Evolutionary conservation across 2,888 invertebrate genomes (phyloP).

Genomic region (Mylabris sibirica): DNA sequence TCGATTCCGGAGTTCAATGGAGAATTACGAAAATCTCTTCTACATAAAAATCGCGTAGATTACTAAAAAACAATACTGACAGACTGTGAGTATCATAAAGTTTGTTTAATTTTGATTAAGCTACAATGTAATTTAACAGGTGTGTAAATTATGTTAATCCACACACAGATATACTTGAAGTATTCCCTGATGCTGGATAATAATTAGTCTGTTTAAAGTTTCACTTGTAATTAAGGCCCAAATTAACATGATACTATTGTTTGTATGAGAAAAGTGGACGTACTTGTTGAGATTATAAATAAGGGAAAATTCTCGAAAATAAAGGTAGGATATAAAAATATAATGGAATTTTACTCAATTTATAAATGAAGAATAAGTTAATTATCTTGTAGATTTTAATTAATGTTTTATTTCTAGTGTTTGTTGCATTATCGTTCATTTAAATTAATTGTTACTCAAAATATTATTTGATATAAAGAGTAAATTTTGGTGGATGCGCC

Average conservation of each 20-base stretch:
- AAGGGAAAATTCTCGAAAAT: too few relatives aligned
- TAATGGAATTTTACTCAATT: too few relatives aligned
- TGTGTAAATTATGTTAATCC: neutral
- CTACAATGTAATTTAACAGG: neutral
- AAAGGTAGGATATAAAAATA: too few relatives aligned
- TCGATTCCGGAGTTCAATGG: too few relatives aligned
- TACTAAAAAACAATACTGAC: neutral
- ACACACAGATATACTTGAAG: neutral
- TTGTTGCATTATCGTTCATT: too few relatives aligned
- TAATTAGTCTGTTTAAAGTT: neutral
- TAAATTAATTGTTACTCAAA: too few relatives aligned
- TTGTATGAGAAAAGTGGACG: neutral
- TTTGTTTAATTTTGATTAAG: neutral
- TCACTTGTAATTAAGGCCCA: neutral
- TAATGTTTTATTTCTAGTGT: too few relatives aligned
- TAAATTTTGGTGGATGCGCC: conserved; percentile 18
- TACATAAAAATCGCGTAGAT: neutral
- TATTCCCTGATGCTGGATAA: neutral
- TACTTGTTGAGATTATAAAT: neutral
- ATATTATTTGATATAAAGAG: neutral
- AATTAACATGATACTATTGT: neutral
- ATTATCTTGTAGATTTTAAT: too few relatives aligned
- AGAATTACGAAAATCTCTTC: neutral
- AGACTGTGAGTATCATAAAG: neutral
- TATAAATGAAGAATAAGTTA: too few relatives aligned